Conservation (phyloP, 2,888 invertebrate species). For the Nycteola revayana region DNA sequence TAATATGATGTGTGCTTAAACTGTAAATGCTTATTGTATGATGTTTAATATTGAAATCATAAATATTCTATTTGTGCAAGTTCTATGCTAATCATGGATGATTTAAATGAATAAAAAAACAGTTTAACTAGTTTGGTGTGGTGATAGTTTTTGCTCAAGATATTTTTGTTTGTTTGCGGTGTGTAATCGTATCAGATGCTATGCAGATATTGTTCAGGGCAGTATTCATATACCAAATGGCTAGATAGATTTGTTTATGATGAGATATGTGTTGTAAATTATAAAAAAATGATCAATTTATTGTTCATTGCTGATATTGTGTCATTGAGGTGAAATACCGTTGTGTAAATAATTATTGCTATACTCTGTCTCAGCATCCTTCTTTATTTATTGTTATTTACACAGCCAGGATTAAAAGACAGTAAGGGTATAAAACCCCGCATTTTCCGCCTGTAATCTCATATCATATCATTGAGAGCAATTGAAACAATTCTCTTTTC, state of each 20-base stretch:
- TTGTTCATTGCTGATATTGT: slow-evolving; percentile 24
- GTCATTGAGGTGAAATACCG: slow-evolving; percentile 29
- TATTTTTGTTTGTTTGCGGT: slow-evolving; percentile 28
- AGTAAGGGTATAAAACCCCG: not conserved
- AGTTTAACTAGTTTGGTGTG: too few species aligned
- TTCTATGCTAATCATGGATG: too few species aligned
- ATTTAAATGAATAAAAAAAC: too few species aligned
- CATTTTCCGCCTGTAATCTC: slow-evolving; percentile 11
- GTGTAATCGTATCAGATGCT: slow-evolving; percentile 21
- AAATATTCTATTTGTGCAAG: too few species aligned
- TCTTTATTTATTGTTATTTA: too few species aligned
- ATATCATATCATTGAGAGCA: slow-evolving; percentile 4
- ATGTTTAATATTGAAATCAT: too few species aligned
- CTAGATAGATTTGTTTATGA: slow-evolving; percentile 58
- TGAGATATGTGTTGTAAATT: slow-evolving; percentile 41
- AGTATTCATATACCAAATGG: slow-evolving; percentile 77
- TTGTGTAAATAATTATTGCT: too few species aligned
- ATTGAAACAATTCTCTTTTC: slow-evolving; percentile 17
- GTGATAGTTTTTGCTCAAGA: too few species aligned
- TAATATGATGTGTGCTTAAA: too few species aligned
- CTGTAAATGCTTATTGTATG: too few species aligned
- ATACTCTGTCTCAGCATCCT: too few species aligned
- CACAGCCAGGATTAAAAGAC: not conserved
- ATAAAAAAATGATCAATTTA: slow-evolving; percentile 27
- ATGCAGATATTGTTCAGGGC: slow-evolving; percentile 56